Evolutionary conservation across 2,113 vertebrate genomes (phyloP).

Genomic region (Limanda limanda): DNA sequence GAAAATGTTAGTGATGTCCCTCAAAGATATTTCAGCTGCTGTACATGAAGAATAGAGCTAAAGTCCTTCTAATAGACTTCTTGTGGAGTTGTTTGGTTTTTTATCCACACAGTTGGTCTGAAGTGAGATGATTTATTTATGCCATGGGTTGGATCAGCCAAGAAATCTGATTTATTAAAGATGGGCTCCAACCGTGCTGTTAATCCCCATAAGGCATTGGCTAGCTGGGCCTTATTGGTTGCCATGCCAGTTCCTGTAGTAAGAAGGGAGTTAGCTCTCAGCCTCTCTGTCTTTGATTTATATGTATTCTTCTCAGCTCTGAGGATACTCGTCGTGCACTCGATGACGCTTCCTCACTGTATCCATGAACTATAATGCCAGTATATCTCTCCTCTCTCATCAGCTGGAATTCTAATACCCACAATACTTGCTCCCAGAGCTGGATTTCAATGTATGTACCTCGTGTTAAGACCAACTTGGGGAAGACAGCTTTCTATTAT

Average conservation of each 20-base stretch:
- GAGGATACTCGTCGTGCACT: not conserved
- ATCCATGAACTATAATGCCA: too few relatives aligned
- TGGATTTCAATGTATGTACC: too few relatives aligned
- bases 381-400: too few relatives aligned
- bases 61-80: not conserved
- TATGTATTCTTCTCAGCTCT: slow-evolving; percentile 1
- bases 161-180: slow-evolving; percentile 53
- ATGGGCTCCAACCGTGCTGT: slow-evolving; percentile 15
- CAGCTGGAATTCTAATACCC: too few relatives aligned
- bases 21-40: too few relatives aligned
- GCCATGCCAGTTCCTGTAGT: not conserved
- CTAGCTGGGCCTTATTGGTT: not conserved
- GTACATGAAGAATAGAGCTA: too few relatives aligned
- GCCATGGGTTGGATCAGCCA: slow-evolving; percentile 17
- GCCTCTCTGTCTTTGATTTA: slow-evolving; percentile 15
- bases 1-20: too few relatives aligned
- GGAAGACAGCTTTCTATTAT: too few relatives aligned
- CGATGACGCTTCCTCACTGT: not conserved
- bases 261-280: slow-evolving; percentile 28
- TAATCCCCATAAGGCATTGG: slow-evolving; percentile 36
- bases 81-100: not conserved
- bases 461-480: too few relatives aligned
- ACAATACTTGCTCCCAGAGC: too few relatives aligned
- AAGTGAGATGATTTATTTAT: slow-evolving; percentile 61
- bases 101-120: slow-evolving; percentile 13